These are phyloP conservation scores for Crypturellus undulatus DNA, from an alignment of 2,113 vertebrate species.

Conservation along the genomic window DNA sequence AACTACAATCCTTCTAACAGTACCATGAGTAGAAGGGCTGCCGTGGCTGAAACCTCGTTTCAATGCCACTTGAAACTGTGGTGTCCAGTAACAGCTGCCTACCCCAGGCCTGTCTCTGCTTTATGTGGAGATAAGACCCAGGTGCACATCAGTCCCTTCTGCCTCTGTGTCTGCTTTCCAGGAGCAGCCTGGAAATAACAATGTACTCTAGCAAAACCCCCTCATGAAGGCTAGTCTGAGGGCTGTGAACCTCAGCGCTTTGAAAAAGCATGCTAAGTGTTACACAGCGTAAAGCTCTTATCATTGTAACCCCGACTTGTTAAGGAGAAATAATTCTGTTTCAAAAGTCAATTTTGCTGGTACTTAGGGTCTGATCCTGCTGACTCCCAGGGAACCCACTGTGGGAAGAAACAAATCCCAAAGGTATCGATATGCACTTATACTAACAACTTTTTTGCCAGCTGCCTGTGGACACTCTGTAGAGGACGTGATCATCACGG, in stretches of 20 bases:
- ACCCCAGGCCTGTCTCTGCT: neutral
- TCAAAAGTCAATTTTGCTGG: slow-evolving; percentile 50
- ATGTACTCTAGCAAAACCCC: neutral
- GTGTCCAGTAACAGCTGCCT: neutral
- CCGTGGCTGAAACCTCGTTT: neutral
- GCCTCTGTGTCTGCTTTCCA: neutral
- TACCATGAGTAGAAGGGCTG: neutral
- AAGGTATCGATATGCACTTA: slow-evolving; percentile 51
- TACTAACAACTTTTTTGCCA: neutral
- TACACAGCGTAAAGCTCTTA: neutral
- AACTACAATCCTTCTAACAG: neutral
- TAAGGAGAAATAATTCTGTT: slow-evolving; percentile 19
- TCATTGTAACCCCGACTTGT: neutral
- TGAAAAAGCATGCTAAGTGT: neutral
- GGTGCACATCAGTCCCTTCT: neutral
- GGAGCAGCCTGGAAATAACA: neutral
- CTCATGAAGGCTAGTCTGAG: neutral
- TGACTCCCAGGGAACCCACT: slow-evolving; percentile 3
- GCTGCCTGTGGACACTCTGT: neutral
- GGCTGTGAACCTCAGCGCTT: neutral
- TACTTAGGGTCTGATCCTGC: slow-evolving; percentile 35
- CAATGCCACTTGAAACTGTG: neutral
- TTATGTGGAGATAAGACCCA: neutral
- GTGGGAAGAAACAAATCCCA: slow-evolving; percentile 44
- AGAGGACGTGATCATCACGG: neutral